Base-by-base conservation (phyloP, 2,888 invertebrate genomes). In the Nipponacmea schrenckii region DNA sequence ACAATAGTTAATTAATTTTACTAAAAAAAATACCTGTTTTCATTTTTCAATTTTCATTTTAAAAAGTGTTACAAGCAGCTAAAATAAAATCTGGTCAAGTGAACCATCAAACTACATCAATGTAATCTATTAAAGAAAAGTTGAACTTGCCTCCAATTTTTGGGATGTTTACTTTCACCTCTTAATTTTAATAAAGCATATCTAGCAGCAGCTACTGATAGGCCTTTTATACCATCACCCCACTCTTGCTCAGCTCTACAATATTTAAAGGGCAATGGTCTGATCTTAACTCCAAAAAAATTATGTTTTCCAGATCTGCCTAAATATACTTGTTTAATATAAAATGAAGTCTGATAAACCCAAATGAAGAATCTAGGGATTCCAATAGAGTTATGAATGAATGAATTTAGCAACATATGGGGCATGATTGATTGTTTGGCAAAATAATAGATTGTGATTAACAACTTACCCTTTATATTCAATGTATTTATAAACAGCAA, bases 211-310 rank as follows among this genome's bases (percentile, higher is more conserved):
- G 97, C 96, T 67, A 99, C 91, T 0, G 97, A 97, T 83, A 99
- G 91, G 91, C 98, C 98, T 68, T 97, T 92, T 72, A 99, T 95
- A 69, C 98, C 98, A 90, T 99, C 98, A 73, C 98, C 98, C 98
- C 98, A 99, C 92, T 99, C 98, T 88, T 98, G 98, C 90, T 99
- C 98, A 72, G 98, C 98, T 72, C 98, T 96, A 85, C 67, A 71
- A 65, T 7, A 44, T 15, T 17, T 24, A 48, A 26, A 24, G n/a
- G 1, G 20, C 50, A 27, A 48, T 24, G n/a, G 1, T 39, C 10
- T 39, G 39, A 8, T 39, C 39, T 1, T 8, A 39, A 5, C 1
- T 1, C 39, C 39, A 39, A 31, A 4, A 4, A n/a, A n/a, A n/a
- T n/a, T n/a, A n/a, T n/a, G n/a, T n/a, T n/a, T n/a, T n/a, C n/a